Evolutionary conservation across 2,113 vertebrate genomes (phyloP), one percentile per base, ranked within the genome.

Genomic region (Lycocorax pyrrhopterus): DNA sequence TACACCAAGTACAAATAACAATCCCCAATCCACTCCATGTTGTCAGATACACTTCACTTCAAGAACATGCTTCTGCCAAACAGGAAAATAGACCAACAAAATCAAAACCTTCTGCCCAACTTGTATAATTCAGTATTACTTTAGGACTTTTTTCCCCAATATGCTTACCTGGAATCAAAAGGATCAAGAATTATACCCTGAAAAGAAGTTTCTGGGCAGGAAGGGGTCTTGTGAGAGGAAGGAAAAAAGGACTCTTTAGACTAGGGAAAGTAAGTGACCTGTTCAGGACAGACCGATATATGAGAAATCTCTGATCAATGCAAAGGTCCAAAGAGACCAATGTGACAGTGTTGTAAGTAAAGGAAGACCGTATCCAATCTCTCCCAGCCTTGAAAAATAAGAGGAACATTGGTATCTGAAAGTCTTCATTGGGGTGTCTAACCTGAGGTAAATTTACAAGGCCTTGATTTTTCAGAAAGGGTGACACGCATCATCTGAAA

Each of bases 241-340:
- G 6, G 2, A 19, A 47, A 76, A 79, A 30, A 20, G 8, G 2
- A 35, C 13, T 4, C 1, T 63, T 62, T 30, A 76, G 51, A 68
- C 29, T 16, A 66, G 9, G 16, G 59, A 93, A 80, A 86, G 22
- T 18, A 74, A 90, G 33, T 67, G 59, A 59, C 44, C 18, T 56
- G 13, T 26, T 56, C 64, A 72, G 33, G 25, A 41, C 6, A 4
- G 37, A 73, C 3, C 0, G 0, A 73, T 35, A 11, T 1, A 30
- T 1, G 6, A 77, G 51, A 87, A 85, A 83, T 17, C n/a, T 83
- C 53, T 76, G 35, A 59, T 52, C 56, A 71, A 21, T 3, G 8
- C 39, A 79, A 81, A 93, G 52, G 22, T 9, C 39, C 47, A 55
- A 62, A 75, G 49, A 89, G 39, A 26, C n/a, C 37, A 27, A 87